Conservation (phyloP, 2,113 vertebrate species). For the Hippolais icterina region DNA sequence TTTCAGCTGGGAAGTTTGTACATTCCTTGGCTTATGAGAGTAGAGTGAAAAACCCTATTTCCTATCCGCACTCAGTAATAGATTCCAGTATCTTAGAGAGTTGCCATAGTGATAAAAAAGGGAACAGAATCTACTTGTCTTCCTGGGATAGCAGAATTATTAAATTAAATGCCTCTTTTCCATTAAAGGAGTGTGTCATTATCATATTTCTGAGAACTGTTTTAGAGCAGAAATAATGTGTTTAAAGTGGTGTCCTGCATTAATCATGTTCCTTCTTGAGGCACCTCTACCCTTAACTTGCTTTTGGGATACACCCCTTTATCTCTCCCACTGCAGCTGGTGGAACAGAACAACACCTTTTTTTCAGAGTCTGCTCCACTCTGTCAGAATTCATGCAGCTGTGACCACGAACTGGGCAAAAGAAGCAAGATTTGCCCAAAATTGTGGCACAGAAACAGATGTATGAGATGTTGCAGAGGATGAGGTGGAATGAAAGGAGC, state of each 20-base stretch:
- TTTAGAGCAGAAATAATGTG: background rate
- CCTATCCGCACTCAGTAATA: background rate
- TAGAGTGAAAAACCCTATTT: background rate
- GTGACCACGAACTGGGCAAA: background rate
- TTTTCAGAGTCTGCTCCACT: background rate
- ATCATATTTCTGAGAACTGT: background rate
- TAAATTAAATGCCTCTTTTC: slow-evolving; percentile 31
- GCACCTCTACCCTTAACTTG: background rate
- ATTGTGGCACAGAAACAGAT: background rate
- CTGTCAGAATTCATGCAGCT: background rate
- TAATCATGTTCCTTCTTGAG: background rate
- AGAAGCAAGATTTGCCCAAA: background rate
- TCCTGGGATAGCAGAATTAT: slow-evolving; percentile 46
- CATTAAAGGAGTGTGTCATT: background rate
- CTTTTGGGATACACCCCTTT: background rate
- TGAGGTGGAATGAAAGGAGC: background rate
- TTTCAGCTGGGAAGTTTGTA: background rate
- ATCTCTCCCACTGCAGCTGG: background rate
- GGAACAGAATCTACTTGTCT: slow-evolving; percentile 48
- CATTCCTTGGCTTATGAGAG: background rate
- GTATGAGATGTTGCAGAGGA: fast-evolving
- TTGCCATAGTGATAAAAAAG: slow-evolving; percentile 54
- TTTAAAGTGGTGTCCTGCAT: background rate
- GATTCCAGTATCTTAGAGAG: slow-evolving; percentile 32
- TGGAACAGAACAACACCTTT: background rate